phyloP scores from a whole-genome alignment of 2,797 vertebrate species.

The Fringilla coelebs region DNA sequence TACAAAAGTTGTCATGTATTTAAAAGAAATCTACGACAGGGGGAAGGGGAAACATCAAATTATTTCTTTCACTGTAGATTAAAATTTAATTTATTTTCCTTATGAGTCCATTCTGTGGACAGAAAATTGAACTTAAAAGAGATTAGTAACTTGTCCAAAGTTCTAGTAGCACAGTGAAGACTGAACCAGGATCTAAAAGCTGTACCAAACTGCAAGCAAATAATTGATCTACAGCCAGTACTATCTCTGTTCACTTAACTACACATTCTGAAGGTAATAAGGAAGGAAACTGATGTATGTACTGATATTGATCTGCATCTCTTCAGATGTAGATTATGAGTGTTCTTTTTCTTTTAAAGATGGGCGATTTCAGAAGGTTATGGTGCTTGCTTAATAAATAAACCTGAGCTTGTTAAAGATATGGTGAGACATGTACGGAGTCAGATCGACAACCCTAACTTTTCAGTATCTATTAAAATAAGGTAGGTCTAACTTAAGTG shows the following conservation, averaged over 20 bases:
- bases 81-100: background rate
- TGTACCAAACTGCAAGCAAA: background rate
- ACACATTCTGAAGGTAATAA: background rate
- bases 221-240: background rate
- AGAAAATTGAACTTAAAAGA: background rate
- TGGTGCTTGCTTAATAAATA: constrained; percentile 95
- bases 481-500: constrained; percentile 75
- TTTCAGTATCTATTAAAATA: constrained; percentile 94
- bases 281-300: background rate
- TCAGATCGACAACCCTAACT: constrained; percentile 86
- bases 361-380: constrained; percentile 95
- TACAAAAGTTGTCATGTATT: background rate
- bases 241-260: background rate
- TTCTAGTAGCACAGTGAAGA: background rate
- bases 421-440: constrained; percentile 91
- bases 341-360: constrained; percentile 74
- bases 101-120: background rate
- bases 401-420: constrained; percentile 90
- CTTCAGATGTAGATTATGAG: background rate
- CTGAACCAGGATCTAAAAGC: background rate
- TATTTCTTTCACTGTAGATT: background rate
- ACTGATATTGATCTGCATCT: background rate
- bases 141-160: background rate
- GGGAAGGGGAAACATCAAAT: background rate
- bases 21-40: background rate